These are phyloP conservation scores for Drosophila ananassae DNA, from an alignment of 1,140 invertebrate genomes.

Conservation along the genomic window DNA sequence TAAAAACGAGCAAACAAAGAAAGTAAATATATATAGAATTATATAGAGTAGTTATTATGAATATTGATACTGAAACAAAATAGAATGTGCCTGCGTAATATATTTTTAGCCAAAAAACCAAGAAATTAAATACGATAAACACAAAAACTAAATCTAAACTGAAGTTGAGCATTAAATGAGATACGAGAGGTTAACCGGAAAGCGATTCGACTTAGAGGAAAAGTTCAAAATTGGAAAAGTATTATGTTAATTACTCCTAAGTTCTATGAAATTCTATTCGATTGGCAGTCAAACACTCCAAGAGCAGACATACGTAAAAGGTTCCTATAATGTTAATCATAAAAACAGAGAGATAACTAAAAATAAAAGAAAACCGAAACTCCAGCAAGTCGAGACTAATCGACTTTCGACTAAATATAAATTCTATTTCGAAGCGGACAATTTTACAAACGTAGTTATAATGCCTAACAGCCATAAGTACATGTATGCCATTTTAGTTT, in stretches of 20 bases:
- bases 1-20: slow-evolving; percentile 65
- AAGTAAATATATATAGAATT: slow-evolving; percentile 44
- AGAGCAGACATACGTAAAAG: slow-evolving; percentile 77
- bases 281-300: slow-evolving; percentile 42
- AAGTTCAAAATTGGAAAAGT: slow-evolving; percentile 63
- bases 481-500: slow-evolving; percentile 67
- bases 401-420: slow-evolving; percentile 34
- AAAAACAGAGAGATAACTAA: slow-evolving; percentile 38
- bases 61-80: slow-evolving; percentile 83
- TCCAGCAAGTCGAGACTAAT: slow-evolving; percentile 34
- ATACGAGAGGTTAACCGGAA: slow-evolving; percentile 17
- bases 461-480: slow-evolving; percentile 33
- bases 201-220: slow-evolving; percentile 63
- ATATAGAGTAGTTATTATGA: slow-evolving; percentile 69
- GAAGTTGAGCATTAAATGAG: slow-evolving; percentile 45
- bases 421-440: slow-evolving; percentile 74
- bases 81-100: slow-evolving; percentile 84
- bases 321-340: slow-evolving; percentile 83
- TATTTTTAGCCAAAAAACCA: slow-evolving; percentile 77
- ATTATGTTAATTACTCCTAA: slow-evolving; percentile 30
- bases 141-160: slow-evolving; percentile 30
- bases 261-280: slow-evolving; percentile 34
- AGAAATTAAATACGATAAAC: slow-evolving; percentile 32
- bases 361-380: slow-evolving; percentile 38
- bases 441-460: slow-evolving; percentile 77